phyloP scores from a whole-genome alignment of 2,888 invertebrate species.

The Metopia argyrocephala region DNA sequence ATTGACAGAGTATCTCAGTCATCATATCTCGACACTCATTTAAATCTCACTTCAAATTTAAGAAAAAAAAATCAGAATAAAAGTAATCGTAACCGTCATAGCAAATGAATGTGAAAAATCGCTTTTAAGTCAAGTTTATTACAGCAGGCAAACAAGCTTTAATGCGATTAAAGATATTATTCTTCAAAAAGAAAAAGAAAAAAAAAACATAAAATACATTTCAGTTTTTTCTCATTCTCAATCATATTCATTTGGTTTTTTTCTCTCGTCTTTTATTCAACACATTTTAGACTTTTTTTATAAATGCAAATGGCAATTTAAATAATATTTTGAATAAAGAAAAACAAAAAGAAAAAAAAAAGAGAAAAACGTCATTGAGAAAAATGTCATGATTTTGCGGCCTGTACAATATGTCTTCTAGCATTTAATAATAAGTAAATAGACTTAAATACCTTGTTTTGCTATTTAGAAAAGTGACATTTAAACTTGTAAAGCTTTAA shows the following conservation, averaged over 20 bases:
- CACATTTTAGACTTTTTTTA: slow-evolving; percentile 45
- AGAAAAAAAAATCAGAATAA: slow-evolving; percentile 8
- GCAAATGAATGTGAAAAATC: slow-evolving; percentile 14
- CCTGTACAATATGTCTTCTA: not conserved
- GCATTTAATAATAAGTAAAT: slow-evolving; percentile 3
- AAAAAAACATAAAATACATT: slow-evolving; percentile 34
- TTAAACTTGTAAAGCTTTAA: slow-evolving; percentile 40
- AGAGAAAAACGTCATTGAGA: slow-evolving; percentile 1
- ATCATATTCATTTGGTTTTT: not conserved
- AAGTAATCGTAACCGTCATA: no score
- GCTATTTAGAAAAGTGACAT: slow-evolving; percentile 56
- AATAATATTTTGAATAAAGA: slow-evolving; percentile 26
- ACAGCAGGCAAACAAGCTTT: slow-evolving; percentile 60
- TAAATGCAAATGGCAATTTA: slow-evolving; percentile 63
- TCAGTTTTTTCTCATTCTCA: not conserved
- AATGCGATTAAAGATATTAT: slow-evolving; percentile 62
- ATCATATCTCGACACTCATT: slow-evolving; percentile 62
- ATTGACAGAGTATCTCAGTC: slow-evolving; percentile 65
- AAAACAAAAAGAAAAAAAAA: not conserved
- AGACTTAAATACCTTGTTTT: slow-evolving; percentile 48
- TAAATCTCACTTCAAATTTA: slow-evolving; percentile 57
- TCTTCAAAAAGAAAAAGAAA: slow-evolving; percentile 39
- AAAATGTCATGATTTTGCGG: slow-evolving; percentile 65
- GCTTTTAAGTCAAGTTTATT: slow-evolving; percentile 59
- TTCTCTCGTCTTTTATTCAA: slow-evolving; percentile 3